Conservation (phyloP, 1,140 invertebrate species). For the Probaryconus sp. region DNA sequence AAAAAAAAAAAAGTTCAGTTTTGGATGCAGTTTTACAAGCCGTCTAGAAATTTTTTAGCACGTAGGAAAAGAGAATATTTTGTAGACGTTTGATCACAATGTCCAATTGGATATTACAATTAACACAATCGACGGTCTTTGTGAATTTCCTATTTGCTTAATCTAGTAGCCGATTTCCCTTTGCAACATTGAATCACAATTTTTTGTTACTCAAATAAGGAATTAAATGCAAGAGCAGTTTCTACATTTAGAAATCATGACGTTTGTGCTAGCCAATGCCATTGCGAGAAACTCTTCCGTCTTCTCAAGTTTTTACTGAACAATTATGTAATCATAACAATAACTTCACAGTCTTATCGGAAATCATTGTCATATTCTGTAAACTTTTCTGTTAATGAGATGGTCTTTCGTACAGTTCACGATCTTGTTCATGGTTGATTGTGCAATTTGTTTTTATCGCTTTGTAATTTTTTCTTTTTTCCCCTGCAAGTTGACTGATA, state of each 20-base stretch:
- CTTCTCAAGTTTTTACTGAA: conserved; percentile 49
- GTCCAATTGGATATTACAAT: conserved; percentile 48
- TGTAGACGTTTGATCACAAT: conserved; percentile 15
- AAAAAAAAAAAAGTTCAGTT: no score
- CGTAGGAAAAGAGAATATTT: conserved; percentile 46
- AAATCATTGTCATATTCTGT: conserved; percentile 19
- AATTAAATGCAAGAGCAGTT: conserved; percentile 61
- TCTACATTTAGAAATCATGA: conserved; percentile 66
- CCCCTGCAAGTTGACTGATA: no score
- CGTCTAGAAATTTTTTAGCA: no score
- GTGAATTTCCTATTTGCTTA: conserved; percentile 63
- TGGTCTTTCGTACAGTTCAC: conserved; percentile 20
- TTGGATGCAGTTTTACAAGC: no score
- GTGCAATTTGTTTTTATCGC: no score
- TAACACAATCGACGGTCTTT: conserved; percentile 52
- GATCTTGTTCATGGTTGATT: conserved; percentile 12
- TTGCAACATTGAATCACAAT: conserved; percentile 64
- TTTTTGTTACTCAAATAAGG: conserved; percentile 57
- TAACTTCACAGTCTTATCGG: conserved; percentile 16
- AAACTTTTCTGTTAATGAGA: conserved; percentile 48
- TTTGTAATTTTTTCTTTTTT: no score
- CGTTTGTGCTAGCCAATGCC: conserved; percentile 61
- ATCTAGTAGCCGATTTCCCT: conserved; percentile 66
- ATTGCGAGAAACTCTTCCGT: conserved; percentile 69
- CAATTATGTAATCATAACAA: conserved; percentile 40